These are phyloP conservation scores for Oscheius sp. DNA, from an alignment of 2,888 invertebrate species.

Conservation along the genomic window DNA sequence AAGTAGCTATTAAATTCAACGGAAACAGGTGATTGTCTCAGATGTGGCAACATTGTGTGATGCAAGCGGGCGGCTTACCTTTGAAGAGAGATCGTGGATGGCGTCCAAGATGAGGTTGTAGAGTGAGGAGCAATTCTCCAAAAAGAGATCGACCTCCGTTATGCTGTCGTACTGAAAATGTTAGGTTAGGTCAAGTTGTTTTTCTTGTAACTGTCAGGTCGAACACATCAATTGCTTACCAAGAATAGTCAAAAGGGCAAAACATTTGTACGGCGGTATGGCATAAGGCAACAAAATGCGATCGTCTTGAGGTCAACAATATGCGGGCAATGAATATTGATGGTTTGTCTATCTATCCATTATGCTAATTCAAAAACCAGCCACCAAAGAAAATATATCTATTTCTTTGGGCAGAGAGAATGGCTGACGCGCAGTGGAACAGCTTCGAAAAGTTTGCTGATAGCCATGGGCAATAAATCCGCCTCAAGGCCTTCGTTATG, in stretches of 20 bases:
- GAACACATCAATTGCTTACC: not conserved
- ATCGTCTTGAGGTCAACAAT: constrained; percentile 1
- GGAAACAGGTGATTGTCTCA: constrained; percentile 9
- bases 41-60: constrained; percentile 3
- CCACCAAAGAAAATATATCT: too few relatives aligned
- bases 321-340: constrained; percentile 17
- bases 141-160: constrained; percentile 54
- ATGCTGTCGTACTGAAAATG: constrained; percentile 33
- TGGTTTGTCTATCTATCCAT: not conserved
- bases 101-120: constrained; percentile 62
- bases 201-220: too few relatives aligned
- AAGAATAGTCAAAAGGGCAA: not conserved
- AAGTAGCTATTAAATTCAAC: constrained; percentile 9
- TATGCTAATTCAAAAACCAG: not conserved
- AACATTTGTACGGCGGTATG: too few relatives aligned
- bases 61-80: constrained; percentile 40
- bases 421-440: too few relatives aligned
- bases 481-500: constrained; percentile 20
- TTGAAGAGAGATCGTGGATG: constrained; percentile 54
- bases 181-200: not conserved
- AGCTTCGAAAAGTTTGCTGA: not conserved
- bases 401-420: too few relatives aligned
- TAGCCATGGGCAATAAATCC: not conserved
- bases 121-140: constrained; percentile 58
- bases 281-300: constrained; percentile 5